A percentile compares a stretch with the other conserved stretches of the same genome.
Conservation (phyloP, 2,113 vertebrate species). For the Oreochromis aureus region DNA sequence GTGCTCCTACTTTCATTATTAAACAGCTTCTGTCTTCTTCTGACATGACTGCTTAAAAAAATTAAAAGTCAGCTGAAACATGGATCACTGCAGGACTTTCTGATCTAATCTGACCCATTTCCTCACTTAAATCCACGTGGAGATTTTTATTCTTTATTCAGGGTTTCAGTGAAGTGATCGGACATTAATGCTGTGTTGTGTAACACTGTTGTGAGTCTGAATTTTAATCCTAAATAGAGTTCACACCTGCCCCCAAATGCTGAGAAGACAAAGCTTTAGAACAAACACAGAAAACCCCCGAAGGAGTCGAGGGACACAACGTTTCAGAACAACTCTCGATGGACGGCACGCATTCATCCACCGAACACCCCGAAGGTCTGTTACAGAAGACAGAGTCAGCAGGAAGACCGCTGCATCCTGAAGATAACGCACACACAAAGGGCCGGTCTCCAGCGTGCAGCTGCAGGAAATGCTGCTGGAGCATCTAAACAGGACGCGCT, state of each 20-base stretch:
- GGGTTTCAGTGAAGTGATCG: rapidly evolving
- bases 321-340: not conserved
- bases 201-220: not conserved
- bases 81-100: not conserved
- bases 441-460: not conserved
- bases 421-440: constrained; percentile 21
- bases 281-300: not conserved
- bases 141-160: not conserved
- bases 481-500: not conserved
- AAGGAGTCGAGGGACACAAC: not conserved
- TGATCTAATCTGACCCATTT: too few species aligned
- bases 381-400: not conserved
- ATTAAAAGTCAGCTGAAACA: not conserved
- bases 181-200: not conserved
- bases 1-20: not conserved
- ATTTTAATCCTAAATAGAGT: not conserved
- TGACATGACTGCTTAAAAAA: not conserved
- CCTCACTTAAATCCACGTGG: rapidly evolving
- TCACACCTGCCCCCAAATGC: not conserved
- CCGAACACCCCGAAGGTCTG: not conserved
- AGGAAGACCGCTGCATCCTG: constrained; percentile 52
- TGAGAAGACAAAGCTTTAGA: not conserved
- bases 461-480: constrained; percentile 21
- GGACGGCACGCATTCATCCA: not conserved
- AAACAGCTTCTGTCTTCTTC: not conserved